Evolutionary conservation across 2,797 vertebrate species (phyloP).

Genomic region (Enteromius radiatus): DNA sequence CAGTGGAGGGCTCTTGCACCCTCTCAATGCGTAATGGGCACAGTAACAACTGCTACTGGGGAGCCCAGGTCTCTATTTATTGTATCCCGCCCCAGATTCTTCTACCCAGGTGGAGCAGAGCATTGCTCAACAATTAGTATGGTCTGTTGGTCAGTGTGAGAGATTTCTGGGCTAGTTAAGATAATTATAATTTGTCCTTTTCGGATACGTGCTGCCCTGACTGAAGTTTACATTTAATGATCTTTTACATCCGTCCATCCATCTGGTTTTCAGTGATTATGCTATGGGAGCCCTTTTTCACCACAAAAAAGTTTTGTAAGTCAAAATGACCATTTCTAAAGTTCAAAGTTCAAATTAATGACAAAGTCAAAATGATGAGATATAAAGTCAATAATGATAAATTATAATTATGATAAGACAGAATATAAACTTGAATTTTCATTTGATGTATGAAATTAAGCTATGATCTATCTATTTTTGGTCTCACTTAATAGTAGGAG

Average conservation of each 20-base stretch:
- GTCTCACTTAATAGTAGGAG: too few species aligned
- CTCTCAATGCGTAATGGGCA: slow-evolving; percentile 38
- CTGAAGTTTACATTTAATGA: neutral
- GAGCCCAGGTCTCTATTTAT: slow-evolving; percentile 40
- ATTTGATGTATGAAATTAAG: too few species aligned
- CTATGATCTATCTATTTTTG: too few species aligned
- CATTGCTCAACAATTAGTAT: slow-evolving; percentile 1
- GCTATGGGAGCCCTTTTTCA: neutral
- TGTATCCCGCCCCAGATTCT: slow-evolving; percentile 33
- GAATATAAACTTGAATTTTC: too few species aligned
- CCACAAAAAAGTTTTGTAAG: neutral
- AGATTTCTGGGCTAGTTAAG: neutral
- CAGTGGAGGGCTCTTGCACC: slow-evolving; percentile 52
- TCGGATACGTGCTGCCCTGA: neutral
- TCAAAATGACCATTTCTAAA: neutral
- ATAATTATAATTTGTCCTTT: neutral
- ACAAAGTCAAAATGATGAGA: neutral
- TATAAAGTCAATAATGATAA: neutral
- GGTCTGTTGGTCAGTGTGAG: neutral
- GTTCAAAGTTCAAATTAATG: too few species aligned
- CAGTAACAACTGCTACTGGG: slow-evolving; percentile 37
- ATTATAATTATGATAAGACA: neutral
- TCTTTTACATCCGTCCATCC: neutral
- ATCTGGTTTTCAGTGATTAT: neutral
- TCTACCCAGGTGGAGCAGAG: neutral